Conservation (phyloP, 2,888 invertebrate genomes). For the Andrena camellia region DNA sequence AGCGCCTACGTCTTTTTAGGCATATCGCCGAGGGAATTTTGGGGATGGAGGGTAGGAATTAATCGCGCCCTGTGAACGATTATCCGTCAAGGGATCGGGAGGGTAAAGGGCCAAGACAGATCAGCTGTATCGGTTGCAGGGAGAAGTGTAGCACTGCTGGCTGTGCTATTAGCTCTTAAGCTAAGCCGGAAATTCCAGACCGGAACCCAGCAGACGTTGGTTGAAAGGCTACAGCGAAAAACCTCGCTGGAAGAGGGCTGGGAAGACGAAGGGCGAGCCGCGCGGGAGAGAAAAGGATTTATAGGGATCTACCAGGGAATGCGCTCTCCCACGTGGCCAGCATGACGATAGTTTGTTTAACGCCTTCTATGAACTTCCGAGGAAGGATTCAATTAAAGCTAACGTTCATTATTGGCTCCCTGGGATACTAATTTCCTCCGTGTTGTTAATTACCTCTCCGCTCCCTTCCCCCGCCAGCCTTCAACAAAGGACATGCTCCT, state of each 20-base stretch:
- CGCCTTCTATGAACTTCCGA: conserved; percentile 53
- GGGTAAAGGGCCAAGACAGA: conserved; percentile 33
- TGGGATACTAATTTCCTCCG: not conserved
- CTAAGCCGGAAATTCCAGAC: conserved; percentile 79
- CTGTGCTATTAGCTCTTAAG: conserved; percentile 80
- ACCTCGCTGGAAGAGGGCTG: conserved; percentile 1
- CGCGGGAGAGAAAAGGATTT: conserved; percentile 60
- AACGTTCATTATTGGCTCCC: conserved; percentile 26
- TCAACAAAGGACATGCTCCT: not conserved
- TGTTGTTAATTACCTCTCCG: conserved; percentile 21
- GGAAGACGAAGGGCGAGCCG: conserved; percentile 19
- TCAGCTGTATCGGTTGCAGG: conserved; percentile 37
- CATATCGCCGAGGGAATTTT: not conserved
- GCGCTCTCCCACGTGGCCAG: conserved; percentile 56
- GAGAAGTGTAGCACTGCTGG: conserved; percentile 57
- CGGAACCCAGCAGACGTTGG: conserved; percentile 68
- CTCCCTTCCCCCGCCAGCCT: too few species aligned
- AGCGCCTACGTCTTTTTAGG: not conserved
- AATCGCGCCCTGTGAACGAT: conserved; percentile 46
- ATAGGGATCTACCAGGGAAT: conserved; percentile 74
- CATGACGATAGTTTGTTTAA: conserved; percentile 73
- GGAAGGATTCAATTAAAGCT: conserved; percentile 60
- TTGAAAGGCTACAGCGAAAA: conserved; percentile 35
- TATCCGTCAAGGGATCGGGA: conserved; percentile 54
- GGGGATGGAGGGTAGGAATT: conserved; percentile 46